A percentile compares a stretch with the other conserved stretches of the same genome.
These are phyloP conservation scores for Poeciliopsis prolifica DNA, from an alignment of 2,113 vertebrate species.

Conservation along the genomic window DNA sequence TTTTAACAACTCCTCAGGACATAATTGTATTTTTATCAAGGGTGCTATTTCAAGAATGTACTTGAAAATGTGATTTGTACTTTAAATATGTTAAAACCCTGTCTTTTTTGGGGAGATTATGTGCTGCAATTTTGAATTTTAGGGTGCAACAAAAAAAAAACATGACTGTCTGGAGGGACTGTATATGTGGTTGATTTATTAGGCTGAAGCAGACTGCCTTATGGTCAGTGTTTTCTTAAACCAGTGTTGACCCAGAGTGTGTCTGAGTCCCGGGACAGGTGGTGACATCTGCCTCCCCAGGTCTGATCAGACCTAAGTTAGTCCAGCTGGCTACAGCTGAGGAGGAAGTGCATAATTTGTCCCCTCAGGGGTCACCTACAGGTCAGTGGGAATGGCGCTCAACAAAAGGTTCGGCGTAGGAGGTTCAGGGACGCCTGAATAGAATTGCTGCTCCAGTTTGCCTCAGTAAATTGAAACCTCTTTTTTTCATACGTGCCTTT, in stretches of 20 bases:
- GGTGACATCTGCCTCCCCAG: conserved; percentile 56
- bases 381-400: conserved; percentile 62
- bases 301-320: conserved; percentile 47
- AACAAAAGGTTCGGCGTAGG: conserved; percentile 58
- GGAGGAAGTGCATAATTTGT: conserved; percentile 72
- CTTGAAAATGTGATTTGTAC: too few species aligned
- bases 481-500: background rate
- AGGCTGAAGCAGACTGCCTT: conserved; percentile 23
- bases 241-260: conserved; percentile 47
- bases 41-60: too few species aligned
- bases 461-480: background rate
- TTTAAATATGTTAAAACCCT: too few species aligned
- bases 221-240: conserved; percentile 60
- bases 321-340: conserved; percentile 71
- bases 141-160: too few species aligned
- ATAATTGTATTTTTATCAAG: too few species aligned
- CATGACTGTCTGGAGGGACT: too few species aligned
- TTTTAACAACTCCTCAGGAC: too few species aligned
- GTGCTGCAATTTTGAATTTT: too few species aligned
- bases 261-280: conserved; percentile 55
- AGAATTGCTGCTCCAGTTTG: background rate
- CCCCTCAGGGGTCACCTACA: conserved; percentile 56
- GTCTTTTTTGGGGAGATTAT: too few species aligned
- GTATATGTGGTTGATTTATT: conserved; percentile 15
- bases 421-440: conserved; percentile 7